These are phyloP conservation scores for Mesopsocus fuscifrons DNA, from an alignment of 2,888 invertebrate species.

Conservation along the genomic window DNA sequence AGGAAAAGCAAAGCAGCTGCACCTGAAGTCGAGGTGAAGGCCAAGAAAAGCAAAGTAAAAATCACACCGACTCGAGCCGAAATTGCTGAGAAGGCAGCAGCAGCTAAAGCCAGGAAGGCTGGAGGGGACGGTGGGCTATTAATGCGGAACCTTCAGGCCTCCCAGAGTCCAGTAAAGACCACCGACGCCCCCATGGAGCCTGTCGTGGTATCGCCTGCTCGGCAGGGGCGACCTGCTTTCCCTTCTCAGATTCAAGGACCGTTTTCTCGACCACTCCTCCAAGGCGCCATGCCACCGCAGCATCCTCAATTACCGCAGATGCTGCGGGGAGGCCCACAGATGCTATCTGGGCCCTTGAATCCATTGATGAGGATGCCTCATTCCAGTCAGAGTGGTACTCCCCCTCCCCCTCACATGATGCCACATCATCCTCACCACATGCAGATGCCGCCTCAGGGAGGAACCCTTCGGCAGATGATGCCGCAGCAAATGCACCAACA, in stretches of 20 bases:
- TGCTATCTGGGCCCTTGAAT: too few species aligned
- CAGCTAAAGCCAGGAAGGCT: too few species aligned
- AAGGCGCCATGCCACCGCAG: too few species aligned
- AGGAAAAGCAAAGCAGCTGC: background rate
- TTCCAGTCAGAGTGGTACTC: background rate
- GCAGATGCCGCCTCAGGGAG: background rate
- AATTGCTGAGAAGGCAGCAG: background rate
- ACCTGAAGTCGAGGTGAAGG: background rate
- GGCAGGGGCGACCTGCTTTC: too few species aligned
- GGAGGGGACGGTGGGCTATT: too few species aligned
- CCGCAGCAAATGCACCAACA: background rate
- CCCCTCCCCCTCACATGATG: background rate
- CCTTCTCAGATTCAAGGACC: too few species aligned
- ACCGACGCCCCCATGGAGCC: too few species aligned
- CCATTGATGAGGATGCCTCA: background rate
- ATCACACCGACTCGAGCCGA: conserved; percentile 4
- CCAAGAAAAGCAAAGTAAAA: background rate
- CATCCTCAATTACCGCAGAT: background rate
- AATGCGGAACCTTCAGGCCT: too few species aligned
- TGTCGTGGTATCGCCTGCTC: too few species aligned
- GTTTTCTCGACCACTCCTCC: too few species aligned
- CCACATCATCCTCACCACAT: background rate
- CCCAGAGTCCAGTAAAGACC: too few species aligned
- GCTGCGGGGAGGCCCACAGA: background rate
- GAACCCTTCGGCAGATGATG: background rate